These are phyloP conservation scores for Myiotriccus ornatus DNA, from an alignment of 2,797 vertebrate genomes.

Conservation along the genomic window DNA sequence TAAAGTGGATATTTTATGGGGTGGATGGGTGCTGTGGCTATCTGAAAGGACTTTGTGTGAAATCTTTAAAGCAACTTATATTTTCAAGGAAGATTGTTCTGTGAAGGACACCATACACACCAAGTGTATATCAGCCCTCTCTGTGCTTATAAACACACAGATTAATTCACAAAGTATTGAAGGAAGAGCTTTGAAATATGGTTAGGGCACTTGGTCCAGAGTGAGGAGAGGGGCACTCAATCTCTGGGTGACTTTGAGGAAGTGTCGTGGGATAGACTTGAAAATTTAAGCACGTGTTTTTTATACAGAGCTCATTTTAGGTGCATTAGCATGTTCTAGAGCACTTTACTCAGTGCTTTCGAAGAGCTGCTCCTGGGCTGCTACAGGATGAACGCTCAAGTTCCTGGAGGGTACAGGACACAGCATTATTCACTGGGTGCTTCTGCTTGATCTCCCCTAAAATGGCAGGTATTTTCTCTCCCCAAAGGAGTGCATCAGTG, in stretches of 20 bases:
- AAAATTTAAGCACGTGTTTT: not conserved
- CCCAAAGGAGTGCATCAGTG: not conserved
- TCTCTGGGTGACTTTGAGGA: not conserved
- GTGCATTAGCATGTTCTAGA: not conserved
- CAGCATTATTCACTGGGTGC: not conserved
- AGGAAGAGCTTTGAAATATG: rapidly evolving
- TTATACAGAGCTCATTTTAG: not conserved
- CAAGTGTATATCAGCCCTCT: not conserved
- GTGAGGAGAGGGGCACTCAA: not conserved
- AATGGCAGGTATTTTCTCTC: not conserved
- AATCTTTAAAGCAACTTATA: not conserved
- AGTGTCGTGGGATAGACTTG: not conserved
- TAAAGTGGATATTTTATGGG: not conserved
- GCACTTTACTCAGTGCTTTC: not conserved
- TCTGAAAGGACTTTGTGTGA: not conserved
- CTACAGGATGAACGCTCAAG: not conserved
- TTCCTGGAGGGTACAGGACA: not conserved
- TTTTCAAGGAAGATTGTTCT: not conserved
- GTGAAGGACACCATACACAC: not conserved
- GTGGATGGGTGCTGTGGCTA: not conserved
- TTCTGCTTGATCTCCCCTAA: not conserved
- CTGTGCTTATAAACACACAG: not conserved
- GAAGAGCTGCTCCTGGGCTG: not conserved
- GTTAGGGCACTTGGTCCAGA: not conserved
- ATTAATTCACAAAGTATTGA: not conserved